These are phyloP conservation scores for Macrochelys suwanniensis DNA, from an alignment of 2,797 vertebrate genomes.

Conservation along the genomic window DNA sequence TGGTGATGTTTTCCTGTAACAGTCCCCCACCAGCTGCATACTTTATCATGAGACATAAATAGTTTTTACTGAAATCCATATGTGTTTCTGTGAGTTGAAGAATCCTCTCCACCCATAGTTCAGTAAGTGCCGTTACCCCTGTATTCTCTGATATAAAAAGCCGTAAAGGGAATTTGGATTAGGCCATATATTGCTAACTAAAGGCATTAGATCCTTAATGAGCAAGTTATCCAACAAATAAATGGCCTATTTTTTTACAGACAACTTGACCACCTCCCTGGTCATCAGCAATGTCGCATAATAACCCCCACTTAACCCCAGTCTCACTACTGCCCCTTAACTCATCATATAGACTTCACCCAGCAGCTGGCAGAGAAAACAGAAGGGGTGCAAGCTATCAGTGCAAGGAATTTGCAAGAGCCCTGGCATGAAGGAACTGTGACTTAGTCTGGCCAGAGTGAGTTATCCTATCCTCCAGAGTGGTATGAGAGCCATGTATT, in stretches of 20 bases:
- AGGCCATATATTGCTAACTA: no score
- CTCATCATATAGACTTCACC: not conserved
- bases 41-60: no score
- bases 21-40: no score
- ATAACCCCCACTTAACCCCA: not conserved
- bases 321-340: not conserved
- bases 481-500: not conserved
- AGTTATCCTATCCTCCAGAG: conserved; percentile 15
- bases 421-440: not conserved
- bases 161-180: no score
- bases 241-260: not conserved
- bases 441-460: not conserved
- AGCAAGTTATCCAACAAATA: no score
- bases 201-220: no score
- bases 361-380: not conserved
- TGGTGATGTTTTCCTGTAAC: not conserved
- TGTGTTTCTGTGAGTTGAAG: no score
- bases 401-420: conserved; percentile 4
- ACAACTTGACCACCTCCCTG: not conserved
- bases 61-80: no score
- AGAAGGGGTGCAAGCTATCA: not conserved
- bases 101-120: no score
- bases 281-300: not conserved
- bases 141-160: no score
- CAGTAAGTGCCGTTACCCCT: no score